These are phyloP conservation scores for Ceratina australensis DNA, from an alignment of 1,140 invertebrate species.

Conservation along the genomic window DNA sequence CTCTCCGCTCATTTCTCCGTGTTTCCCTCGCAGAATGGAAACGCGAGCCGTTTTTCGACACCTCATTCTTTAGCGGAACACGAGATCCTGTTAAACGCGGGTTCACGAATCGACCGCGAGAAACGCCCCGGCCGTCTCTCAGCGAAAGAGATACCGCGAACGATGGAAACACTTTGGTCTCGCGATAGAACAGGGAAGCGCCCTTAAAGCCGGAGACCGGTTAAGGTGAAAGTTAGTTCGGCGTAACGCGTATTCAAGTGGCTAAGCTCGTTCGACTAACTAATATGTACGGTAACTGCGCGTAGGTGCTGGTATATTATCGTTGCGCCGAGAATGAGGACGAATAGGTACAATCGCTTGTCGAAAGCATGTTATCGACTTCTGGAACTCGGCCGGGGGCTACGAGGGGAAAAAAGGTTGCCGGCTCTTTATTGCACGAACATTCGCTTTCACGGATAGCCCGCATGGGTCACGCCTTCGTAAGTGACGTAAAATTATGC, in stretches of 20 bases:
- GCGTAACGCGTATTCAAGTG: constrained; percentile 5
- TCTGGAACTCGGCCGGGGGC: constrained; percentile 2
- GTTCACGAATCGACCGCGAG: too few species aligned
- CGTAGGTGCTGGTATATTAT: constrained; percentile 38
- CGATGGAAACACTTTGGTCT: background rate
- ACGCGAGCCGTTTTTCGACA: background rate
- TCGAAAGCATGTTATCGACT: constrained; percentile 46
- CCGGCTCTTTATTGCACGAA: background rate
- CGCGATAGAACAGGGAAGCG: background rate
- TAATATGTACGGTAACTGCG: constrained; percentile 47
- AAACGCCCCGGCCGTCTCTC: too few species aligned
- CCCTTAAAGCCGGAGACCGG: background rate
- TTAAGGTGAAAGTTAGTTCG: constrained; percentile 13
- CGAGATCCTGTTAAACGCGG: too few species aligned
- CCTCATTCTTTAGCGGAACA: too few species aligned
- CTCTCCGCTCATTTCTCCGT: too few species aligned
- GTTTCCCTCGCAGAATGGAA: background rate
- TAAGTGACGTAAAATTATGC: too few species aligned
- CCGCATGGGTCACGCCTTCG: background rate
- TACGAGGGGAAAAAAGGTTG: background rate
- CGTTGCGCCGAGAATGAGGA: constrained; percentile 39
- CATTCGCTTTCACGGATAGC: background rate
- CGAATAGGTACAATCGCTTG: constrained; percentile 50
- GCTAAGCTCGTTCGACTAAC: constrained; percentile 45
- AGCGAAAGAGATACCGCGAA: background rate